Conservation (phyloP, 2,888 invertebrate genomes). For the Sesamia inferens region DNA sequence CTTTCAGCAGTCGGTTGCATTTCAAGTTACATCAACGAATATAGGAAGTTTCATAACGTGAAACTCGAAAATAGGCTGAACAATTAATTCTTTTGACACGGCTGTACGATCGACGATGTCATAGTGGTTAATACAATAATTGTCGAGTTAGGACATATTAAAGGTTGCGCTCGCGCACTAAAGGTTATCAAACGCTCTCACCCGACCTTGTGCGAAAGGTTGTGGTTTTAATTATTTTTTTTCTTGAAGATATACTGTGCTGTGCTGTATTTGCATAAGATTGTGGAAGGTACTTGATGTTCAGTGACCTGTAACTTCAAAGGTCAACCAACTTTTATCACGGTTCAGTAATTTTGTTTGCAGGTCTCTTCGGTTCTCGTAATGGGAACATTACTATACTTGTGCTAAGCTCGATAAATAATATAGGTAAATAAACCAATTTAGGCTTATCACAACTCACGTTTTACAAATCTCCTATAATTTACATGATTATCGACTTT, state of each 20-base stretch:
- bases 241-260: constrained; percentile 14
- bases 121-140: constrained; percentile 36
- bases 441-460: no score
- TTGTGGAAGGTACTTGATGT: background rate
- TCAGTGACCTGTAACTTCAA: constrained; percentile 28
- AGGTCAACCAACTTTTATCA: constrained; percentile 16
- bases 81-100: constrained; percentile 25
- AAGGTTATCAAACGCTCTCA: constrained; percentile 47
- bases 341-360: background rate
- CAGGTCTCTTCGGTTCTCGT: background rate
- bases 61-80: constrained; percentile 26
- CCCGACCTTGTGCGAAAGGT: constrained; percentile 40
- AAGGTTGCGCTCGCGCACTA: constrained; percentile 29
- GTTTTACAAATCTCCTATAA: no score
- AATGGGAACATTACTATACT: background rate
- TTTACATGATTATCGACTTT: no score
- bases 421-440: no score
- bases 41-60: constrained; percentile 21
- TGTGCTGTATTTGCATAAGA: constrained; percentile 30
- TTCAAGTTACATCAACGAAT: constrained; percentile 13
- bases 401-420: no score
- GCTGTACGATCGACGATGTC: constrained; percentile 23
- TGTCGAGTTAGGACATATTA: constrained; percentile 43
- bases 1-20: background rate
- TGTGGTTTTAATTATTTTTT: constrained; percentile 31